phyloP scores from a whole-genome alignment of 2,113 vertebrate genomes.

The Neotragus moschatus region DNA sequence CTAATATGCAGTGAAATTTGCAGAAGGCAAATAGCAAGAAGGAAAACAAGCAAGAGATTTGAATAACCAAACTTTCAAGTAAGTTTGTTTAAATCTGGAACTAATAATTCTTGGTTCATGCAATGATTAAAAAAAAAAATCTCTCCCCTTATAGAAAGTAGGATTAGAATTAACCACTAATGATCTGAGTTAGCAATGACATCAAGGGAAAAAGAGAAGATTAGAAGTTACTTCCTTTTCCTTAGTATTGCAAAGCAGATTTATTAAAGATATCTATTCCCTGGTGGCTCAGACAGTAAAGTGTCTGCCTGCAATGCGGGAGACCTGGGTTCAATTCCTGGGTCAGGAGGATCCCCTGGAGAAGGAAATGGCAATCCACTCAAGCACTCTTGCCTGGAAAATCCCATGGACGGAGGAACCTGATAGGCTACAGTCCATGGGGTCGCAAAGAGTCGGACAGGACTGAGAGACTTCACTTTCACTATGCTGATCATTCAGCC shows the following conservation, averaged over 20 bases:
- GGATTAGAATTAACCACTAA: background rate
- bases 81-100: background rate
- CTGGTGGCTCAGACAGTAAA: too few species aligned
- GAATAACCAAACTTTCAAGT: background rate
- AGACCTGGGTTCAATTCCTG: too few species aligned
- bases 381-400: too few species aligned
- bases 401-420: too few species aligned
- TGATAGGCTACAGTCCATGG: too few species aligned
- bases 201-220: background rate
- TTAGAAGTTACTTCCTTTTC: background rate
- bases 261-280: background rate
- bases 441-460: too few species aligned
- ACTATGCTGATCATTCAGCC: background rate
- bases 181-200: background rate
- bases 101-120: background rate
- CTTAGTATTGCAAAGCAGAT: background rate
- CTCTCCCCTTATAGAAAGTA: background rate
- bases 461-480: too few species aligned
- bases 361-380: too few species aligned
- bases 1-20: background rate
- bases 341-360: too few species aligned
- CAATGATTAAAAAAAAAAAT: background rate
- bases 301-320: too few species aligned
- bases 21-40: background rate
- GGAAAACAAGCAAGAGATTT: background rate